phyloP scores from a whole-genome alignment of 2,113 vertebrate species.

The Hypanus sabinus region DNA sequence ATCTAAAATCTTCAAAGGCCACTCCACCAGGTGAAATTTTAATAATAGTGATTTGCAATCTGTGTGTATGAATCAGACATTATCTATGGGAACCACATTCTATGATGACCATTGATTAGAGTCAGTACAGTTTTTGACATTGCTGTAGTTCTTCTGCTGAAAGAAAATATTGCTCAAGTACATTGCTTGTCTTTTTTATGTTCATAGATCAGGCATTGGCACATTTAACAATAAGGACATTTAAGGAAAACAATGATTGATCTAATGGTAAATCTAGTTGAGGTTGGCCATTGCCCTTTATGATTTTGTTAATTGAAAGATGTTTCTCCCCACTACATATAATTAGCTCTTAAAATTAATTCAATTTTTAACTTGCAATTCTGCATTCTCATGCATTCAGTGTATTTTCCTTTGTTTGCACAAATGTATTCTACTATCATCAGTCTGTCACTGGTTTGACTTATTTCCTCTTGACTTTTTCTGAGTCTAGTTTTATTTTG shows the following conservation, averaged over 20 bases:
- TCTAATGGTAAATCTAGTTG: neutral
- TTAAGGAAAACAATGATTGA: neutral
- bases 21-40: neutral
- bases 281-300: neutral
- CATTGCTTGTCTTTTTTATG: neutral
- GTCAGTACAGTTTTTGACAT: neutral
- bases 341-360: neutral
- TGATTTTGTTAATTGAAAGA: neutral
- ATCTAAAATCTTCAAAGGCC: neutral
- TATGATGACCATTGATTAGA: neutral
- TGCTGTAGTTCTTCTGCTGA: neutral
- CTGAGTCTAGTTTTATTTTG: neutral
- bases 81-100: neutral
- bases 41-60: neutral
- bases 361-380: neutral
- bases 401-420: neutral
- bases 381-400: too few relatives aligned
- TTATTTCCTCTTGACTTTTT: neutral
- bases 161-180: neutral
- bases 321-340: neutral
- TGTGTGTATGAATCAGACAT: neutral
- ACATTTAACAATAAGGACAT: neutral
- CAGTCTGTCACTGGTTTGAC: neutral
- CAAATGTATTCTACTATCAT: neutral
- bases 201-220: neutral